Conservation (phyloP, 2,888 invertebrate species). For the Ellobium chinense region DNA sequence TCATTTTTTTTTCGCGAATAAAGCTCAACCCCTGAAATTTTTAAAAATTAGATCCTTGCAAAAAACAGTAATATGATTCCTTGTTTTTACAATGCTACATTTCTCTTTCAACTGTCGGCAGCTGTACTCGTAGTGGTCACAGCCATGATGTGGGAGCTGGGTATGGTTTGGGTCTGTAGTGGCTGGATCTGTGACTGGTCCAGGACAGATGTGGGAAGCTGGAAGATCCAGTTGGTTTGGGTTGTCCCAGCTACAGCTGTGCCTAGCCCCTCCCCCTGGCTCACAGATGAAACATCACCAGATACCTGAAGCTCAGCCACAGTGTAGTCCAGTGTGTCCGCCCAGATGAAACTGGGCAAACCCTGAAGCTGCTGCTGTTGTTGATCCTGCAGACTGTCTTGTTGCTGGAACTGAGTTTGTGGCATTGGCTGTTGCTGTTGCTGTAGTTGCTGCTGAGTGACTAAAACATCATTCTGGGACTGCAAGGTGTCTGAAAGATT, state of each 20-base stretch:
- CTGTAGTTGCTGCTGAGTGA: constrained; percentile 13
- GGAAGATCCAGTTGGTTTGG: constrained; percentile 23
- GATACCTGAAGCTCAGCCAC: constrained; percentile 20
- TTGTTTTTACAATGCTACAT: no score
- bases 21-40: neutral
- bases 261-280: neutral
- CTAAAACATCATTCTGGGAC: neutral
- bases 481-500: neutral
- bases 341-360: constrained; percentile 18
- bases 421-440: neutral
- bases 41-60: no score
- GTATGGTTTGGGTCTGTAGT: neutral
- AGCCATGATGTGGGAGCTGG: neutral
- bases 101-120: neutral
- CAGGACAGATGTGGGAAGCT: neutral
- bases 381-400: constrained; percentile 25
- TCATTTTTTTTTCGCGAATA: neutral
- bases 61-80: no score
- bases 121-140: neutral
- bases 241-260: neutral
- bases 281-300: constrained; percentile 16
- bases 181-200: constrained; percentile 26
- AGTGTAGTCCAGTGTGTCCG: constrained; percentile 32
- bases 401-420: constrained; percentile 46
- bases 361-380: constrained; percentile 18